Conservation (phyloP, 2,888 invertebrate species). For the Drosophila basisetae region DNA sequence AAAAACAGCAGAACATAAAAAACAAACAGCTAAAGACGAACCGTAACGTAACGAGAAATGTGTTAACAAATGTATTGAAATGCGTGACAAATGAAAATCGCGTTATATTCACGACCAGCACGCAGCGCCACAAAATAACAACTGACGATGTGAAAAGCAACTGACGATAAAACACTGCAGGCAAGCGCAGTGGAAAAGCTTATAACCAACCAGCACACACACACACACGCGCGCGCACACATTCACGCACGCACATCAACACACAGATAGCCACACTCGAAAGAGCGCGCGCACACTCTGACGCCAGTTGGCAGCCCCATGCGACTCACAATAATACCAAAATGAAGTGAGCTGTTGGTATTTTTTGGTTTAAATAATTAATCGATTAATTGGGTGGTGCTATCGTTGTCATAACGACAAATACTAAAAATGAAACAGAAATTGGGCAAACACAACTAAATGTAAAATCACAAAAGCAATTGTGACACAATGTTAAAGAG, state of each 20-base stretch:
- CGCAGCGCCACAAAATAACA: constrained; percentile 65
- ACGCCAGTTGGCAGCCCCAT: constrained; percentile 20
- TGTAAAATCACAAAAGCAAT: constrained; percentile 55
- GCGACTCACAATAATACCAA: constrained; percentile 7
- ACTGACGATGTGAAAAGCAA: constrained; percentile 53
- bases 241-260: neutral
- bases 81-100: constrained; percentile 35
- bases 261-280: constrained; percentile 5
- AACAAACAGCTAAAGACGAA: constrained; percentile 29
- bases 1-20: constrained; percentile 5
- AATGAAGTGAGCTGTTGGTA: neutral
- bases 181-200: constrained; percentile 63
- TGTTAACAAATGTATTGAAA: constrained; percentile 25
- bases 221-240: constrained; percentile 1
- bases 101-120: constrained; percentile 62
- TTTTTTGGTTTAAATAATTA: constrained; percentile 3
- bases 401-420: constrained; percentile 60
- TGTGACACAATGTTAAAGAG: constrained; percentile 33
- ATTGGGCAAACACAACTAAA: constrained; percentile 11
- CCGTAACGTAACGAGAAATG: constrained; percentile 36
- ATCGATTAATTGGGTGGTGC: constrained; percentile 17
- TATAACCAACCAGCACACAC: constrained; percentile 8
- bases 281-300: constrained; percentile 27
- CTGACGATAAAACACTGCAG: constrained; percentile 58
- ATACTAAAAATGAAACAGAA: constrained; percentile 9